These are phyloP conservation scores for Calliopum simillimum DNA, from an alignment of 2,888 invertebrate genomes.

Conservation along the genomic window DNA sequence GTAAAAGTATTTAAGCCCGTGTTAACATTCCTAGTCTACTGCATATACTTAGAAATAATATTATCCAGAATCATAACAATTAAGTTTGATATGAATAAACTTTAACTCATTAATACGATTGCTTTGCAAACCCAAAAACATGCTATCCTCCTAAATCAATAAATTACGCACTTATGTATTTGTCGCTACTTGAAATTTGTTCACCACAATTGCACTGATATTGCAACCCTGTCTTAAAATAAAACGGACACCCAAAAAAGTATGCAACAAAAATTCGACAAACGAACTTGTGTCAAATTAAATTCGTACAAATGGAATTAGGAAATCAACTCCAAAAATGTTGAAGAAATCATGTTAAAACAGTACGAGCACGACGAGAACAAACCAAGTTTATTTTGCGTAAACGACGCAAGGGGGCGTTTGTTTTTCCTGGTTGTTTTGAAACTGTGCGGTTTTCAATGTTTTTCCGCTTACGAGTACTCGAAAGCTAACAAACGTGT, in stretches of 20 bases:
- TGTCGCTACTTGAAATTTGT: neutral
- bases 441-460: constrained; percentile 59
- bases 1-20: too few species aligned
- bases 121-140: neutral
- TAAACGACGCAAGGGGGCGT: constrained; percentile 40
- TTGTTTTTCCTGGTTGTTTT: constrained; percentile 55
- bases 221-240: constrained; percentile 14
- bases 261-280: constrained; percentile 8
- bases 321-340: constrained; percentile 60
- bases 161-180: constrained; percentile 31
- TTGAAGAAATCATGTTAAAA: constrained; percentile 61
- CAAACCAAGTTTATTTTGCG: constrained; percentile 14
- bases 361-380: constrained; percentile 40
- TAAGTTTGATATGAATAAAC: too few species aligned
- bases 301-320: constrained; percentile 57
- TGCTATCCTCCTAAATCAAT: neutral
- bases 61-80: too few species aligned
- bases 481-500: neutral
- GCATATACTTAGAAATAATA: too few species aligned
- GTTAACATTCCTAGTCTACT: too few species aligned
- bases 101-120: too few species aligned
- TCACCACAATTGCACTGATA: neutral
- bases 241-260: constrained; percentile 15
- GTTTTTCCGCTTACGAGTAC: constrained; percentile 42
- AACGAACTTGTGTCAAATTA: constrained; percentile 12